A percentile compares a stretch with the other conserved stretches of the same genome.
Evolutionary conservation across 2,888 invertebrate species (phyloP).

Genomic region (Agelastica alni): DNA sequence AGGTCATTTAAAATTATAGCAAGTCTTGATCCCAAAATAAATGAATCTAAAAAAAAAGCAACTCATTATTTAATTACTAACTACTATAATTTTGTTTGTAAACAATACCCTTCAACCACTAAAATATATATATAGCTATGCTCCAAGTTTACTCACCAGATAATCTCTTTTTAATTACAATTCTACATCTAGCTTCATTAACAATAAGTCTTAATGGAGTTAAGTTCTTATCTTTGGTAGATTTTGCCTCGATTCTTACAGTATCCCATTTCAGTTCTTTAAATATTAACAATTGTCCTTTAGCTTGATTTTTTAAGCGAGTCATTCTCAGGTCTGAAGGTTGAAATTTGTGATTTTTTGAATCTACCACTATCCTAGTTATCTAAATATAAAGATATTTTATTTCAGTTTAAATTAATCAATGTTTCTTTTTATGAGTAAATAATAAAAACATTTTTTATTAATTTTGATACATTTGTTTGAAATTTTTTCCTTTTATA

Average conservation of each 20-base stretch:
- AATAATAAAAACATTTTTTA: too few species aligned
- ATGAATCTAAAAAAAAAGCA: slow-evolving; percentile 84
- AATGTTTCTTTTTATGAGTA: too few species aligned
- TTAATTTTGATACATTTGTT: too few species aligned
- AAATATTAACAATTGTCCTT: slow-evolving; percentile 91
- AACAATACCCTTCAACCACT: not conserved
- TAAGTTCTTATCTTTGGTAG: slow-evolving; percentile 73
- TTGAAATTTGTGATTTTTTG: slow-evolving; percentile 90
- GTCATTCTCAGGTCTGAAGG: slow-evolving; percentile 87
- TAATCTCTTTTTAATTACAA: slow-evolving; percentile 92
- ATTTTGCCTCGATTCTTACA: slow-evolving; percentile 91
- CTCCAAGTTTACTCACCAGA: slow-evolving; percentile 64
- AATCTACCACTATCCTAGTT: slow-evolving; percentile 90
- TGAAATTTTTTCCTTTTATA: too few species aligned
- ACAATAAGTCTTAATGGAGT: slow-evolving; percentile 91
- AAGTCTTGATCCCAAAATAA: slow-evolving; percentile 87
- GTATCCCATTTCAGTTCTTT: slow-evolving; percentile 98
- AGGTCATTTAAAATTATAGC: slow-evolving; percentile 93
- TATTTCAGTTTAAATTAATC: too few species aligned
- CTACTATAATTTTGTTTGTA: too few species aligned
- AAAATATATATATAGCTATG: not conserved
- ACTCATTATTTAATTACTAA: too few species aligned
- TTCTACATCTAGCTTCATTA: slow-evolving; percentile 91
- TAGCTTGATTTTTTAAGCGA: slow-evolving; percentile 85
- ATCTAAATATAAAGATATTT: slow-evolving; percentile 77